Base-by-base conservation (phyloP, 1,140 invertebrate genomes). In the Aphis gossypii region DNA sequence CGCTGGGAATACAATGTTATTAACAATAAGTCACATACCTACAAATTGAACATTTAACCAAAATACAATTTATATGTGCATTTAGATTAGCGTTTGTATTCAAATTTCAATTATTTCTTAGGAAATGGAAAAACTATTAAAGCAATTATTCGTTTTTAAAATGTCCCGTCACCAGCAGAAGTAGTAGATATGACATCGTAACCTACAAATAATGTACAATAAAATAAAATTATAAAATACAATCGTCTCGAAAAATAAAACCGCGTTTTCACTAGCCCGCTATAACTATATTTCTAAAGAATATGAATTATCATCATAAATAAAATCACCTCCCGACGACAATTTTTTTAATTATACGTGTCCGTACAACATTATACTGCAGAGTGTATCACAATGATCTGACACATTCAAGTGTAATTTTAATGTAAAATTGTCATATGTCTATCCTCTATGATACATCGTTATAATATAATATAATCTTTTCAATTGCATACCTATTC, bases 261-360 rank as follows among this genome's bases (percentile, higher is more conserved):
- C 0, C 30, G 11, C 11, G 11, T n/a, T n/a, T n/a, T 68, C 60
- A n/a, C 30, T 68, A 2, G 9, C 60, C 30, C 60, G 46, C 46
- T 11, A 51, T 51, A n/a, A 21, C 30, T 11, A 2, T 14, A 68
- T 68, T 68, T 68, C 14, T n/a, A 68, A 68, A 68, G 60, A 68
- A 68, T 68, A 68, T n/a, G 60, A 68, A 68, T 68, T 68, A 68
- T 68, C 30, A 68, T 68, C 4, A n/a, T 68, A n/a, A 8, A 11
- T 60, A 60, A 30, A 0, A 68, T 68, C 14, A 30, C n/a, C 60
- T 30, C 60, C 30, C 5, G 60, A 5, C 60, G 14, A 68, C 60
- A 68, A 68, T 68, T 68, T 68, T 60, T 68, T 68, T 68, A 68
- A 68, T 68, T 68, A 68, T 68, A n/a, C 60, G 30, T 68, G 60